Percentiles rank a stretch among this genome's conserved stretches.
Conservation (phyloP, 2,888 invertebrate genomes). For the Stenotaenia linearis region DNA sequence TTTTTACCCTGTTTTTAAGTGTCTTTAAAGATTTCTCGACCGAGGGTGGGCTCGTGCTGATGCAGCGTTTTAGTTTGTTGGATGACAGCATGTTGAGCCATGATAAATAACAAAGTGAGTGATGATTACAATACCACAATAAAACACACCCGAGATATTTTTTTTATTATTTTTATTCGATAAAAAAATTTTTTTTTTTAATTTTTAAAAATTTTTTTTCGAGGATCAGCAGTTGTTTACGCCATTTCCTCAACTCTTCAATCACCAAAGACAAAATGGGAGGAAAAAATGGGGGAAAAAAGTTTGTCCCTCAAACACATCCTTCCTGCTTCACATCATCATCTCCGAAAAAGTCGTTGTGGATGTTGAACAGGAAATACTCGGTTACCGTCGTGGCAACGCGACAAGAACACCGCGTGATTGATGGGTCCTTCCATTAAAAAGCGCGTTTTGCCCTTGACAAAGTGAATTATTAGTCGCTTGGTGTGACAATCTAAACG, state of each 20-base stretch:
- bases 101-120: slow-evolving; percentile 8
- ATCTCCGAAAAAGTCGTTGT: slow-evolving; percentile 21
- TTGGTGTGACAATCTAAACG: slow-evolving; percentile 2
- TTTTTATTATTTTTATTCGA: neutral
- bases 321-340: slow-evolving; percentile 14
- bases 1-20: neutral
- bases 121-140: neutral
- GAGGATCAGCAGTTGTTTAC: slow-evolving; percentile 10
- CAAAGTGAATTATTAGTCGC: slow-evolving; percentile 24
- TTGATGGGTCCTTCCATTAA: slow-evolving; percentile 20
- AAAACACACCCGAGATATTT: neutral
- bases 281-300: neutral
- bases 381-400: slow-evolving; percentile 11
- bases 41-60: neutral
- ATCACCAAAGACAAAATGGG: neutral
- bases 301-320: slow-evolving; percentile 16
- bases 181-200: neutral
- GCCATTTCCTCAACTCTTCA: neutral
- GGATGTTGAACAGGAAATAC: slow-evolving; percentile 10
- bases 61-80: neutral
- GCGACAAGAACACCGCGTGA: slow-evolving; percentile 3
- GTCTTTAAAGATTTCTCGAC: neutral
- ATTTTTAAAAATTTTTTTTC: neutral
- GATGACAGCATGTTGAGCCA: neutral
- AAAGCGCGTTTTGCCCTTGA: slow-evolving; percentile 14